Conservation (phyloP, 2,888 invertebrate species). For the Cheilosia variabilis region DNA sequence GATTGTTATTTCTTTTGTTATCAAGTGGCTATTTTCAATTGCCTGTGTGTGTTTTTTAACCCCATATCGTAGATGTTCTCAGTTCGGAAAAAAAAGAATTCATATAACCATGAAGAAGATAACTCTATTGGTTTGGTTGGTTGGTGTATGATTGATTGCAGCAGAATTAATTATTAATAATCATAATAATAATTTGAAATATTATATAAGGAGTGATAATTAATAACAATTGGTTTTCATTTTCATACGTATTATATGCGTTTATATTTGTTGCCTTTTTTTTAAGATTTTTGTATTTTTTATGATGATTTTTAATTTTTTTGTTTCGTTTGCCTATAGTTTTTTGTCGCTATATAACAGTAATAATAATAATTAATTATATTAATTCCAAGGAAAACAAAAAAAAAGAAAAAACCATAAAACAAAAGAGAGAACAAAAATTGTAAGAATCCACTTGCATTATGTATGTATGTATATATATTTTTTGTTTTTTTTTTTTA, state of each 20-base stretch:
- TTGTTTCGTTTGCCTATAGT: slow-evolving; percentile 57
- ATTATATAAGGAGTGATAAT: slow-evolving; percentile 72
- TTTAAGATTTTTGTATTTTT: slow-evolving; percentile 43
- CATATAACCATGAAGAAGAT: slow-evolving; percentile 1
- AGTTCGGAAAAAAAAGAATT: slow-evolving; percentile 18
- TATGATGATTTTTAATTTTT: slow-evolving; percentile 42
- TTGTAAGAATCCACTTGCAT: slow-evolving; percentile 72
- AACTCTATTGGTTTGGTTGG: slow-evolving; percentile 2
- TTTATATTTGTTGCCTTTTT: slow-evolving; percentile 53
- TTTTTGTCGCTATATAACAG: slow-evolving; percentile 63
- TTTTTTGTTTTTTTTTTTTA: slow-evolving; percentile 52
- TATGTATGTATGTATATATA: slow-evolving; percentile 63
- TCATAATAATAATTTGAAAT: slow-evolving; percentile 71
- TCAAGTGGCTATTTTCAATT: slow-evolving; percentile 59
- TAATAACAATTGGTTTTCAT: slow-evolving; percentile 65
- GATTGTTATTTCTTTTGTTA: slow-evolving; percentile 35
- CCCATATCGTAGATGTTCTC: slow-evolving; percentile 40
- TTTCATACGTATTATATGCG: slow-evolving; percentile 49
- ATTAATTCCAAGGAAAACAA: slow-evolving; percentile 71
- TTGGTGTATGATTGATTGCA: slow-evolving; percentile 49
- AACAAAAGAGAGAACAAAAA: slow-evolving; percentile 61
- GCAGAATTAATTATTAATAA: slow-evolving; percentile 70
- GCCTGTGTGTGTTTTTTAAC: slow-evolving; percentile 26
- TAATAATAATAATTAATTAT: slow-evolving; percentile 74
- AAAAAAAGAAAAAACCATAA: slow-evolving; percentile 64